phyloP scores from a whole-genome alignment of 2,797 vertebrate genomes.

The Gila robusta region DNA sequence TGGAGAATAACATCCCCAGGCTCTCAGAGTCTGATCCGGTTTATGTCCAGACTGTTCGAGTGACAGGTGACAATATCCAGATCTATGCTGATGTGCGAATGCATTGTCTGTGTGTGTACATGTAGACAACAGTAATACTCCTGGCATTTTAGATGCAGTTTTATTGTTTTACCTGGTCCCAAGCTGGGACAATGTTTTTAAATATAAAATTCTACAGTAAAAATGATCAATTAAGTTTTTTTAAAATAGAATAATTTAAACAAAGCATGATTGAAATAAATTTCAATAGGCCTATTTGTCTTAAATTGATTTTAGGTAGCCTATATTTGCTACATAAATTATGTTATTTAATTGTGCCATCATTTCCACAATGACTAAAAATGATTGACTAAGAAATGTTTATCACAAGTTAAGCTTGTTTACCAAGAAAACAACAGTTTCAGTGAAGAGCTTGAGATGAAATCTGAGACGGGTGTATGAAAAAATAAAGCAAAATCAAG shows the following conservation, averaged over 20 bases:
- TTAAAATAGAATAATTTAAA: not conserved
- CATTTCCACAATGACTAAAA: not conserved
- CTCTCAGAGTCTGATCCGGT: conserved; percentile 43
- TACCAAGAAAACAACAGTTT: not conserved
- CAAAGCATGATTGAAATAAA: not conserved
- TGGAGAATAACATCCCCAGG: conserved; percentile 54
- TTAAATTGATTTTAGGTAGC: too few species aligned
- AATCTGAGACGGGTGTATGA: not conserved
- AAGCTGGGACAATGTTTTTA: not conserved
- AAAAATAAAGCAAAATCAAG: not conserved
- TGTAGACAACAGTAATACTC: not conserved
- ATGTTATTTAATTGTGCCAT: not conserved
- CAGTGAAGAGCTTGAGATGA: not conserved
- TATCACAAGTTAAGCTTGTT: not conserved
- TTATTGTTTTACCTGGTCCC: not conserved
- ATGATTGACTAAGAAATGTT: not conserved
- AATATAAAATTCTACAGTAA: not conserved
- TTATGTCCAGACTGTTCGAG: conserved; percentile 53
- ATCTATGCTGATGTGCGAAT: conserved; percentile 54
- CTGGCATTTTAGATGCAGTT: not conserved
- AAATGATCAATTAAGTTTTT: not conserved
- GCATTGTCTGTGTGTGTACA: conserved; percentile 10
- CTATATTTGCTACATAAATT: not conserved
- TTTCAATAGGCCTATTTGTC: too few species aligned
- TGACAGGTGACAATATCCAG: conserved; percentile 60